phyloP scores from a whole-genome alignment of 1,140 invertebrate genomes.

The Microplitis demolitor region DNA sequence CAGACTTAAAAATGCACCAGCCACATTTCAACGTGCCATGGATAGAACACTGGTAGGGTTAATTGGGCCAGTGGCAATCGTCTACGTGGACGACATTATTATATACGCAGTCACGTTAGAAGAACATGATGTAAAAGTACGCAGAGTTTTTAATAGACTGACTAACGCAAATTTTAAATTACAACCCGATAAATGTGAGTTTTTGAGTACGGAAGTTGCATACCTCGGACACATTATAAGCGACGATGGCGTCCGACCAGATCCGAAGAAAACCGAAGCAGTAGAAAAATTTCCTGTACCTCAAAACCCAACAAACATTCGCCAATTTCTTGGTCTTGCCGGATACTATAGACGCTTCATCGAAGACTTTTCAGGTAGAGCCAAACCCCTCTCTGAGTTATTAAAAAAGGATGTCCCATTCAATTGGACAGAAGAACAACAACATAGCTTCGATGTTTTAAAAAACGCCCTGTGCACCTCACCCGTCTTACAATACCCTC shows the following conservation, averaged over 20 bases:
- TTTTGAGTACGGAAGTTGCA: not conserved
- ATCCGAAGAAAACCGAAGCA: not conserved
- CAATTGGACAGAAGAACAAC: not conserved
- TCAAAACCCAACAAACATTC: not conserved
- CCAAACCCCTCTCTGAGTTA: not conserved
- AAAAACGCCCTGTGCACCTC: too few relatives aligned
- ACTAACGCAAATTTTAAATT: too few relatives aligned
- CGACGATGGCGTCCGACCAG: not conserved
- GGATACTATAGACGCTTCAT: not conserved
- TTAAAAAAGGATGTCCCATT: not conserved
- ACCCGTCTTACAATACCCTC: too few relatives aligned
- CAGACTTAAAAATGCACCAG: not conserved
- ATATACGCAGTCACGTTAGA: not conserved
- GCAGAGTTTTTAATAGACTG: not conserved
- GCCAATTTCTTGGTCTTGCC: not conserved
- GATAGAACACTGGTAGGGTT: not conserved
- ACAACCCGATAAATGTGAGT: conserved; percentile 1
- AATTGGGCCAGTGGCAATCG: not conserved
- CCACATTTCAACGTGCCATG: not conserved
- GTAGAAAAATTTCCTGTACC: not conserved
- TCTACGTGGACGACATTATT: not conserved
- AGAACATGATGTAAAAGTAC: not conserved
- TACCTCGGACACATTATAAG: not conserved
- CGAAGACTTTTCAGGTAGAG: not conserved
- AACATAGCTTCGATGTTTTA: not conserved